Base-by-base conservation (phyloP, 1,140 invertebrate species). In the Harpegnathos saltator region DNA sequence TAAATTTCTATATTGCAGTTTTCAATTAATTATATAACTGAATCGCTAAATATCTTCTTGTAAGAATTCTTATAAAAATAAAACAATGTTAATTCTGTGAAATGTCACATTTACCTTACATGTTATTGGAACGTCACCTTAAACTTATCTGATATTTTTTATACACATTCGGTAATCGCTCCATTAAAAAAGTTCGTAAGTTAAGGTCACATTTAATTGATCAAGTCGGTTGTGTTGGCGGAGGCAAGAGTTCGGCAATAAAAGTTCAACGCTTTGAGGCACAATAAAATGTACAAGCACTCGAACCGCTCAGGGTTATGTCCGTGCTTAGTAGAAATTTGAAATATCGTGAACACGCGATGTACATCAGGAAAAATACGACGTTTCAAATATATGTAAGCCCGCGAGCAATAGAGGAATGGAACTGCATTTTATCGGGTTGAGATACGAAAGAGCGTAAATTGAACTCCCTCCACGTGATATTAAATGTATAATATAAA, bases 401-500 rank as follows among this genome's bases (percentile, higher is more conserved):
- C 54, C 54, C 48, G 19, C 19, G 19, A 38, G 15, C 50, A 50
- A 52, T 38, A 7, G 52, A 19, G 29, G 29, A 72, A 38, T 33
- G 54, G 26, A 38, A 38, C 50, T 71, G 29, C 29, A 56, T 33
- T n/a, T 38, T 9, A n/a, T 56, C n/a, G 54, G 24, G 58, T 14
- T 61, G 26, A 72, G 69, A 38, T 72, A 72, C 52, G 14, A n/a
- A n/a, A n/a, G n/a, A 58, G 52, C 14, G n/a, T 19, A 33, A 72
- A 58, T 26, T 12, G 52, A 72, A 29, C 54, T 58, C 19, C 29
- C 29, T 33, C 29, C 1, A 5, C 29, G 5, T 52, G 29, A 58
- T 58, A 52, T 58, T 38, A 29, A 72, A 72, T 72, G 58, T 58
- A 72, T 72, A 58, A 29, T 72, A 29, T 5, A 54, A n/a, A 72